Conservation (phyloP, 2,888 invertebrate genomes). For the Torymus auratus region DNA sequence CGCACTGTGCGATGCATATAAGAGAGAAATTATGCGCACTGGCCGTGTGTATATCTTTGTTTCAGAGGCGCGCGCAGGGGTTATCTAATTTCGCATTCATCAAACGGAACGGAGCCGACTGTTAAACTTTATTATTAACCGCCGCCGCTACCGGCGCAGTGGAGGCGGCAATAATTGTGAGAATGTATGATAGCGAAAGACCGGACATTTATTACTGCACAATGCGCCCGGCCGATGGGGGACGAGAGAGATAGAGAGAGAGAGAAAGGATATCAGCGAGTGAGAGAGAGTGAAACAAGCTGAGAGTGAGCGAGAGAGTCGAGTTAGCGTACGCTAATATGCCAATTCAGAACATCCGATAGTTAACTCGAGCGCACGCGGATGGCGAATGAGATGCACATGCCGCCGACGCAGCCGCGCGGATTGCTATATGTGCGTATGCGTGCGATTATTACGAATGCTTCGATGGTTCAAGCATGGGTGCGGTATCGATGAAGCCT, state of each 20-base stretch:
- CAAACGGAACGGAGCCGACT: constrained; percentile 5
- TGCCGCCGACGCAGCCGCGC: no score
- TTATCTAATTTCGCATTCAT: constrained; percentile 43
- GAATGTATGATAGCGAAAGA: constrained; percentile 44
- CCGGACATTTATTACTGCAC: constrained; percentile 52
- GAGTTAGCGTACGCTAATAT: constrained; percentile 30
- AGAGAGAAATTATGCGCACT: no score
- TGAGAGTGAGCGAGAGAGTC: constrained; percentile 6
- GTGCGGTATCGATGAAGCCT: no score
- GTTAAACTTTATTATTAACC: constrained; percentile 48
- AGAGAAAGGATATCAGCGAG: constrained; percentile 40
- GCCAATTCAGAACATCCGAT: constrained; percentile 57
- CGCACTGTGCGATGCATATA: no score
- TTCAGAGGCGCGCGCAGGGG: background rate
- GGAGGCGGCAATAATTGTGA: constrained; percentile 46
- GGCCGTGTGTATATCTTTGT: no score
- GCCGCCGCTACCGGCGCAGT: background rate
- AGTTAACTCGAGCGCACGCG: background rate
- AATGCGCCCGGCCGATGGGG: constrained; percentile 20
- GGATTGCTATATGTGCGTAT: no score
- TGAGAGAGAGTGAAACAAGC: background rate
- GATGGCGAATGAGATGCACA: no score
- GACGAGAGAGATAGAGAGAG: background rate
- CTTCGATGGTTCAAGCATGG: no score
- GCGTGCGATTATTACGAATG: no score